phyloP scores from a whole-genome alignment of 2,797 vertebrate genomes.

The Neostethus bicornis region DNA sequence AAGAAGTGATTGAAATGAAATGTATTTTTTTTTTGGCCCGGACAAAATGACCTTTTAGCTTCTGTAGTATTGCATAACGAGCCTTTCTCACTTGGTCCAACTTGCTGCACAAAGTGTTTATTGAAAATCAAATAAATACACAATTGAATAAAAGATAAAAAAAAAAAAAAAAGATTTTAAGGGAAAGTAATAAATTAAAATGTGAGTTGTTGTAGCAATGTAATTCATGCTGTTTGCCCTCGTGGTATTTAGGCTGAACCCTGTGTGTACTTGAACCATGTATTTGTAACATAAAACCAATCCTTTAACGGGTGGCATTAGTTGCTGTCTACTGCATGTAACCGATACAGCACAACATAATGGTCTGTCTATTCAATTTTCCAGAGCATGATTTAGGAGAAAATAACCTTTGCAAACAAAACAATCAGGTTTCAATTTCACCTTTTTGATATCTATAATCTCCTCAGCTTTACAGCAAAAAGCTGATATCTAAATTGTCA shows the following conservation, averaged over 20 bases:
- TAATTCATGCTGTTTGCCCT: constrained; percentile 60
- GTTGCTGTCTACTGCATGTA: constrained; percentile 76
- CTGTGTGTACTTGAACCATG: constrained; percentile 71
- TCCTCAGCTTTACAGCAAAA: constrained; percentile 60
- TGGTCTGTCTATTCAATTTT: constrained; percentile 73
- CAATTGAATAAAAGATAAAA: constrained; percentile 33
- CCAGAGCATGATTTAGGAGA: constrained; percentile 73
- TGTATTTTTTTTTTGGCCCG: constrained; percentile 41
- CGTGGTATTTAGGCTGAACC: constrained; percentile 73
- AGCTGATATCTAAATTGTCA: constrained; percentile 30
- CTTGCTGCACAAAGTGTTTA: constrained; percentile 94
- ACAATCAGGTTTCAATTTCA: constrained; percentile 63
- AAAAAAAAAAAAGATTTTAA: constrained; percentile 19
- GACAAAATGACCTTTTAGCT: constrained; percentile 89
- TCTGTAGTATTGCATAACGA: constrained; percentile 94
- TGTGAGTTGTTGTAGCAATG: constrained; percentile 38
- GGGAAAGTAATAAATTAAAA: constrained; percentile 12
- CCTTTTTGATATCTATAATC: constrained; percentile 48
- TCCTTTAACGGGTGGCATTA: constrained; percentile 74
- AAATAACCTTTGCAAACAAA: constrained; percentile 74
- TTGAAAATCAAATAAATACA: constrained; percentile 56
- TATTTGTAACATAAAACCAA: constrained; percentile 76
- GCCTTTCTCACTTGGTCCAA: constrained; percentile 95
- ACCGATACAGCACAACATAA: constrained; percentile 73
- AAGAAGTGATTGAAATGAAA: constrained; percentile 24